These are phyloP conservation scores for Cryptocheilus praepositus DNA, from an alignment of 2,888 invertebrate species.

Conservation along the genomic window DNA sequence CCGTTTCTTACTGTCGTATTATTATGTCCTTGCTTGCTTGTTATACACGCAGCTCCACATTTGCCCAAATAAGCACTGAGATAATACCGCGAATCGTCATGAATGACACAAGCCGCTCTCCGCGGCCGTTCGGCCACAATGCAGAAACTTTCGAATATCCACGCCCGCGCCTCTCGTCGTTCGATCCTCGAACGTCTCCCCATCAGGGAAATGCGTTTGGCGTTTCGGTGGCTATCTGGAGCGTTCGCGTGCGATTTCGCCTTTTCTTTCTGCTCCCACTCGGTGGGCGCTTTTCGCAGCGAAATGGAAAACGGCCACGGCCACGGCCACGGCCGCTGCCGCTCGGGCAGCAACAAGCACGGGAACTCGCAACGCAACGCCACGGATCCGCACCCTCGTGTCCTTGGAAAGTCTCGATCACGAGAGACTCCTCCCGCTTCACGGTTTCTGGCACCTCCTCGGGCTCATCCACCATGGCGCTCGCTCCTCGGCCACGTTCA, in stretches of 20 bases:
- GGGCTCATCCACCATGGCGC: slow-evolving; percentile 41
- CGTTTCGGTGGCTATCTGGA: slow-evolving; percentile 43
- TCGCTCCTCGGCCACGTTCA: slow-evolving; percentile 19
- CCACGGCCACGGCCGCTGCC: background rate
- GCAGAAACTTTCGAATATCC: background rate
- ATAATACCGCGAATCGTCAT: no score
- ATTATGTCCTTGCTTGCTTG: no score
- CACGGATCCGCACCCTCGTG: slow-evolving; percentile 51
- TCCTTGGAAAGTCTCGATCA: slow-evolving; percentile 56
- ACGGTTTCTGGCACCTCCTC: slow-evolving; percentile 61
- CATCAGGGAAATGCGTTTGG: slow-evolving; percentile 40
- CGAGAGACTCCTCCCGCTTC: slow-evolving; percentile 51
- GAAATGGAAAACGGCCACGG: slow-evolving; percentile 48
- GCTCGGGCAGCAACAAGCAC: background rate
- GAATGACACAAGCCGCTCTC: no score
- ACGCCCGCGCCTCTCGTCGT: background rate
- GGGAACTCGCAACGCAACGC: no score
- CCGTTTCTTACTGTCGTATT: no score
- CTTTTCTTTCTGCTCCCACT: slow-evolving; percentile 33
- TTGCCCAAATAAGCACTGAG: no score
- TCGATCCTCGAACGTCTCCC: background rate
- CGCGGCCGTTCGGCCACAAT: no score
- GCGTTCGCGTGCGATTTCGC: slow-evolving; percentile 45
- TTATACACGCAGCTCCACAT: no score
- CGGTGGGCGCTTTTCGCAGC: slow-evolving; percentile 43